Percentiles rank a stretch among this genome's conserved stretches.
phyloP scores from a whole-genome alignment of 1,140 invertebrate species.

The Aleiodes sp. region DNA sequence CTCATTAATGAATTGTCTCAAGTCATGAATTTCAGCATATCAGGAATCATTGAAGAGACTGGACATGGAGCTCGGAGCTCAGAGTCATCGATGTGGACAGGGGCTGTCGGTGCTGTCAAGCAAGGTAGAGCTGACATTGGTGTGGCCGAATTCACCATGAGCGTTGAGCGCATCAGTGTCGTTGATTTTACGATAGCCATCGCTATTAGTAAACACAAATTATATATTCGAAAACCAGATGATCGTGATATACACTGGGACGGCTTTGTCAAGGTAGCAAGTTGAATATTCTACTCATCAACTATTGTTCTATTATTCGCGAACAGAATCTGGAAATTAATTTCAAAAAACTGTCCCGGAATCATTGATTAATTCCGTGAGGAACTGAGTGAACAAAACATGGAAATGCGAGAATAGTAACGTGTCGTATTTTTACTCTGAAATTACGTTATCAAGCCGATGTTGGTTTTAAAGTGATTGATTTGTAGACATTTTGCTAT shows the following conservation, averaged over 20 bases:
- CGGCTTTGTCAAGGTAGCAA: slow-evolving; percentile 45
- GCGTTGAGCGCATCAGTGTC: slow-evolving; percentile 32
- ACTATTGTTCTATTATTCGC: no score
- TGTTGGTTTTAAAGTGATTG: no score
- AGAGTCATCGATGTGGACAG: slow-evolving; percentile 42
- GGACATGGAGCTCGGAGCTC: slow-evolving; percentile 41
- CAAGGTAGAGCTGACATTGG: slow-evolving; percentile 41
- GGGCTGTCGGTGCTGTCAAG: slow-evolving; percentile 44
- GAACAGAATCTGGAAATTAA: no score
- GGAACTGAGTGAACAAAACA: no score
- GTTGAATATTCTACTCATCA: no score
- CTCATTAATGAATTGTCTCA: slow-evolving; percentile 43
- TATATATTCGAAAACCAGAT: slow-evolving; percentile 43
- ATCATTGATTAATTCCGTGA: no score
- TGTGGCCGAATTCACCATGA: slow-evolving; percentile 48
- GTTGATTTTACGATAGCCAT: slow-evolving; percentile 52
- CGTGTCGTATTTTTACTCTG: no score
- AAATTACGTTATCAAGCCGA: no score
- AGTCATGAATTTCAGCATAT: slow-evolving; percentile 45
- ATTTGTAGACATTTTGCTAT: no score
- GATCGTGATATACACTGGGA: slow-evolving; percentile 42
- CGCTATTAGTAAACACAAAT: slow-evolving; percentile 34
- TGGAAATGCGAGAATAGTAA: no score
- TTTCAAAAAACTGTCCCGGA: no score
- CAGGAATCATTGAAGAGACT: background rate